Base-by-base conservation (phyloP, 2,797 vertebrate genomes). In the Enteromius viviparus region DNA sequence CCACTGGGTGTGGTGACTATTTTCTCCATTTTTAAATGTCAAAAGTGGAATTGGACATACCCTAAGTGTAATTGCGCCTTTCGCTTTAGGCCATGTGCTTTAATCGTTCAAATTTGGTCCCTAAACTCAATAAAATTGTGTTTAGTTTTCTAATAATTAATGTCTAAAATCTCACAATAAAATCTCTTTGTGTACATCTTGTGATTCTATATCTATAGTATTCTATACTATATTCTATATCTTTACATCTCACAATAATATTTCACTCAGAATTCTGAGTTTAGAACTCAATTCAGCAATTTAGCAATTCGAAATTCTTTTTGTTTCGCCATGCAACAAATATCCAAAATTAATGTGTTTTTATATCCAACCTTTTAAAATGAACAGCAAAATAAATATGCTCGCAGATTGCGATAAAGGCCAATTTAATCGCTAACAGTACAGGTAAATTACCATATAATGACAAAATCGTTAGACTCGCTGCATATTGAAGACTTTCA, bases 391-490 rank as follows among this genome's bases (percentile, higher is more conserved):
- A 70, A 71, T 58, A 26, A 55, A 69, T 40, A 26, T 21, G 29
- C 5, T 60, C 60, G 14, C n/a, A 17, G 8, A 42, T 70, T 80
- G 78, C 58, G 49, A 45, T 26, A 42, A 37, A 69, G 49, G 5
- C 15, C 2, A 12, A n/a, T 26, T 42, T 58, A n/a, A 40, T 58
- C 1, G n/a, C 4, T 76, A 12, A 14, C 12, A 37, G 71, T 17
- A 10, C 19, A 69, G 34, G 19, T 37, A 60, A 70, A 80, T 42
- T 34, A 9, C 1, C 10, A 4, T 34, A 15, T 79, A 69, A 79
- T 58, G 66, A 58, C 34, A 80, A 42, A 42, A 80, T 70, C 37
- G 15, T 45, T 71, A 10, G 53, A 47, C 10, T 47, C 53, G n/a
- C 9, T 79, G n/a, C 51, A 40, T 42, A 55, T 45, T 17, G 51